A percentile compares a stretch with the other conserved stretches of the same genome.
Conservation (phyloP, 2,113 vertebrate genomes). For the Zapornia atra region DNA sequence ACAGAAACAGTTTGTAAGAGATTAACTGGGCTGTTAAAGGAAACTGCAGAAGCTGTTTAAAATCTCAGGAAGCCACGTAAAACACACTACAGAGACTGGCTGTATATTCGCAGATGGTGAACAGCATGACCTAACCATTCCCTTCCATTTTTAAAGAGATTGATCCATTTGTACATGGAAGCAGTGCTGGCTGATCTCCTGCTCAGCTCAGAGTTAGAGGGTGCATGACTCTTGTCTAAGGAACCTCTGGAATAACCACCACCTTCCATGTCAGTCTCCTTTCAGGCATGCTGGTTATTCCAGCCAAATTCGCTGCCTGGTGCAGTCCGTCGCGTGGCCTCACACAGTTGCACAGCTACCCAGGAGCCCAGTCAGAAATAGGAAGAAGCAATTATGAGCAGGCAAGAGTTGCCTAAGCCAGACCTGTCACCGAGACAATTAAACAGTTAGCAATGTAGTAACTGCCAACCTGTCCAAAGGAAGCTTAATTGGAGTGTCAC, state of each 20-base stretch:
- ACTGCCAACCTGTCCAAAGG: not conserved
- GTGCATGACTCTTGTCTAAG: not conserved
- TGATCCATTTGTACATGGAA: not conserved
- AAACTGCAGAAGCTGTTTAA: not conserved
- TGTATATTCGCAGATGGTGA: not conserved
- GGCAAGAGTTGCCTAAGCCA: not conserved
- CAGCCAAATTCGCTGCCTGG: not conserved
- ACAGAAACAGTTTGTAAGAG: not conserved
- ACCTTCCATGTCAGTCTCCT: not conserved
- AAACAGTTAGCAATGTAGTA: not conserved
- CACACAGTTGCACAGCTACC: not conserved
- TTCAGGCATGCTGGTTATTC: not conserved
- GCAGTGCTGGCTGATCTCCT: not conserved
- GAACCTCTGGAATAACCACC: not conserved
- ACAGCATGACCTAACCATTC: not conserved
- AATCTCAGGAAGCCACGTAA: not conserved
- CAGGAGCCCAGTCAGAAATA: not conserved
- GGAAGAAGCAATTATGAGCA: not conserved
- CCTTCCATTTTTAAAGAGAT: not conserved
- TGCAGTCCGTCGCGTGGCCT: not conserved
- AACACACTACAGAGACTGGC: not conserved
- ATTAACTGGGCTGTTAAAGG: not conserved
- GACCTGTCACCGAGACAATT: not conserved
- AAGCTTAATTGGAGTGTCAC: conserved; percentile 17
- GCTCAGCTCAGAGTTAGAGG: not conserved